Percentiles rank a stretch among this genome's conserved stretches.
Evolutionary conservation across 1,140 invertebrate species (phyloP).

Genomic region (Scaptomyza montana): DNA sequence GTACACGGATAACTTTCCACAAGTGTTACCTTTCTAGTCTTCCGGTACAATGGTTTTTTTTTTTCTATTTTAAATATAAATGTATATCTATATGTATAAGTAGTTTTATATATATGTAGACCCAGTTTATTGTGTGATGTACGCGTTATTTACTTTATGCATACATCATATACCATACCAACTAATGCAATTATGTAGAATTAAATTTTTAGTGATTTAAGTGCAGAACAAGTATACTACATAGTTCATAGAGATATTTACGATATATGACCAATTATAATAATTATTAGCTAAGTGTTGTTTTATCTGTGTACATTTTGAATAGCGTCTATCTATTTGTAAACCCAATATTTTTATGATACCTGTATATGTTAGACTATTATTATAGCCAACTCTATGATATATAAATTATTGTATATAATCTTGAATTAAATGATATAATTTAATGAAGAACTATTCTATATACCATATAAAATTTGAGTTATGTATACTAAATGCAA

Average conservation of each 20-base stretch:
- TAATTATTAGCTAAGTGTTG: slow-evolving; percentile 71
- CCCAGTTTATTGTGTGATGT: slow-evolving; percentile 65
- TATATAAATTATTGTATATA: slow-evolving; percentile 61
- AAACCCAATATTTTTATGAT: slow-evolving; percentile 10
- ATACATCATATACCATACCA: slow-evolving; percentile 55
- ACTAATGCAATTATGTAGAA: slow-evolving; percentile 74
- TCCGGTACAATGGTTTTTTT: slow-evolving; percentile 66
- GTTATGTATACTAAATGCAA: slow-evolving; percentile 49
- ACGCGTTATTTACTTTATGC: slow-evolving; percentile 65
- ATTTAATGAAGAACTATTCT: slow-evolving; percentile 18
- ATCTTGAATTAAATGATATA: slow-evolving; percentile 42
- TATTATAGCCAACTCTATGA: slow-evolving; percentile 26
- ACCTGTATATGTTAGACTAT: slow-evolving; percentile 7
- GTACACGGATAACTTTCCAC: slow-evolving; percentile 74
- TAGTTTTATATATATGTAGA: slow-evolving; percentile 40
- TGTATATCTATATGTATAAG: slow-evolving; percentile 36
- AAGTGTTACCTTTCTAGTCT: slow-evolving; percentile 80
- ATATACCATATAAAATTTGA: slow-evolving; percentile 38
- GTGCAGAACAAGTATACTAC: slow-evolving; percentile 20
- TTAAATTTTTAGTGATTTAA: slow-evolving; percentile 38
- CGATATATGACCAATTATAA: slow-evolving; percentile 66
- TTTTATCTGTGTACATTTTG: slow-evolving; percentile 33
- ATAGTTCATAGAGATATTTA: slow-evolving; percentile 19
- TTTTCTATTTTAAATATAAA: slow-evolving; percentile 38
- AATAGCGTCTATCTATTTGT: neutral